phyloP scores from a whole-genome alignment of 2,888 invertebrate genomes.

The Ectemnius cavifrons region DNA sequence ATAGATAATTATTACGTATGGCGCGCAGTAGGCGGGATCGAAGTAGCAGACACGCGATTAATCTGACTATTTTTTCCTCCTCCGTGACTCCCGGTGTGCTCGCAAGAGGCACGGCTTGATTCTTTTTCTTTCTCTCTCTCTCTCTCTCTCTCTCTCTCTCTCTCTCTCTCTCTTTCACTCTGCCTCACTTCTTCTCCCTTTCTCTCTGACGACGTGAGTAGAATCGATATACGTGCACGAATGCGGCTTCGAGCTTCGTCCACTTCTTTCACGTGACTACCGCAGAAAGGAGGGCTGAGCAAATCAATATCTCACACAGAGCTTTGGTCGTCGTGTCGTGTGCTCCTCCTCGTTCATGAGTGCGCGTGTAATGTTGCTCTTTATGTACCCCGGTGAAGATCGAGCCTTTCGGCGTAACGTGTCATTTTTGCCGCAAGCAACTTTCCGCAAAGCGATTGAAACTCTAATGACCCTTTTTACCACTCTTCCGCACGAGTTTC shows the following conservation, averaged over 20 bases:
- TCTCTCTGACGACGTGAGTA: conserved; percentile 21
- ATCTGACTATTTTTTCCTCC: conserved; percentile 29
- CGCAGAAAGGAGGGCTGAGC: conserved; percentile 65
- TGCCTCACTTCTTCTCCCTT: neutral
- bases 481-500: conserved; percentile 1
- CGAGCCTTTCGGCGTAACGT: conserved; percentile 24
- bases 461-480: conserved; percentile 39
- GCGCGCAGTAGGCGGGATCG: conserved; percentile 4
- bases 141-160: neutral
- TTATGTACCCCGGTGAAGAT: conserved; percentile 28
- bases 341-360: conserved; percentile 23
- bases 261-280: conserved; percentile 67
- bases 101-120: neutral
- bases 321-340: conserved; percentile 53
- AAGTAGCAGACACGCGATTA: conserved; percentile 18
- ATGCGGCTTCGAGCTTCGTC: conserved; percentile 66
- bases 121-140: neutral
- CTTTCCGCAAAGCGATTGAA: conserved; percentile 25
- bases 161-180: neutral
- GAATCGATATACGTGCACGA: conserved; percentile 67
- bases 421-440: neutral
- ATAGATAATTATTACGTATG: conserved; percentile 37
- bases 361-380: conserved; percentile 14
- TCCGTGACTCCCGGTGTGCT: conserved; percentile 35
- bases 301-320: conserved; percentile 65